Conservation (phyloP, 2,888 invertebrate genomes). For the Notodonta dromedarius region DNA sequence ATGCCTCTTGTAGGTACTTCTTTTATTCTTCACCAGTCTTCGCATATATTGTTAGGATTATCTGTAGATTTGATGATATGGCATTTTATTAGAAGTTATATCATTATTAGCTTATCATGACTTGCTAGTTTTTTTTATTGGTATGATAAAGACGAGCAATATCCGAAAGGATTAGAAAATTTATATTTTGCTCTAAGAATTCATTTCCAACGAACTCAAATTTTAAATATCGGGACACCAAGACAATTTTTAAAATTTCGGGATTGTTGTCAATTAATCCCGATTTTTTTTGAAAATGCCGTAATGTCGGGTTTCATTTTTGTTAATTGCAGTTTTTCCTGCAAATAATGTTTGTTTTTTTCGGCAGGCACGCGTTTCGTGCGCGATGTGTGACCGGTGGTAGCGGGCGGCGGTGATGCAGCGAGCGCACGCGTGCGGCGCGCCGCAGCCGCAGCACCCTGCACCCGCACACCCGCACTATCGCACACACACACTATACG, state of each 20-base stretch:
- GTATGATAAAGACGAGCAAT: too few relatives aligned
- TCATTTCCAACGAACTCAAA: too few relatives aligned
- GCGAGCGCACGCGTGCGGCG: conserved; percentile 78
- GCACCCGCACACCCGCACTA: conserved; percentile 62
- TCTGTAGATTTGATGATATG: background rate
- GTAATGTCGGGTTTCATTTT: too few relatives aligned
- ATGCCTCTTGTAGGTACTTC: background rate
- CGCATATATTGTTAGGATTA: background rate
- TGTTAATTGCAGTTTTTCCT: too few relatives aligned
- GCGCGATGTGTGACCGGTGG: conserved; percentile 71
- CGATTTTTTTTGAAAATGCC: too few relatives aligned
- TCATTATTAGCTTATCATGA: too few relatives aligned
- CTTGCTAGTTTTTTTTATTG: too few relatives aligned
- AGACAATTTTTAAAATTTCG: too few relatives aligned
- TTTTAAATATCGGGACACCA: too few relatives aligned
- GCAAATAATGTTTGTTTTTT: conserved; percentile 9
- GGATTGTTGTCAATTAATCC: too few relatives aligned
- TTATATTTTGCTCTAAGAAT: too few relatives aligned
- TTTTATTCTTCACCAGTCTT: background rate
- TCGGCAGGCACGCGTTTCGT: conserved; percentile 49
- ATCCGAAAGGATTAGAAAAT: too few relatives aligned
- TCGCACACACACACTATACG: conserved; percentile 64
- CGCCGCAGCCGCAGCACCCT: conserved; percentile 74
- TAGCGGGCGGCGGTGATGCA: conserved; percentile 81
- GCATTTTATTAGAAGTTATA: background rate